Evolutionary conservation across 92 coral and sea anemone species (phyloP), one percentile per base, ranked within the genome.

Genomic region (Chrysogorgia sp.): DNA sequence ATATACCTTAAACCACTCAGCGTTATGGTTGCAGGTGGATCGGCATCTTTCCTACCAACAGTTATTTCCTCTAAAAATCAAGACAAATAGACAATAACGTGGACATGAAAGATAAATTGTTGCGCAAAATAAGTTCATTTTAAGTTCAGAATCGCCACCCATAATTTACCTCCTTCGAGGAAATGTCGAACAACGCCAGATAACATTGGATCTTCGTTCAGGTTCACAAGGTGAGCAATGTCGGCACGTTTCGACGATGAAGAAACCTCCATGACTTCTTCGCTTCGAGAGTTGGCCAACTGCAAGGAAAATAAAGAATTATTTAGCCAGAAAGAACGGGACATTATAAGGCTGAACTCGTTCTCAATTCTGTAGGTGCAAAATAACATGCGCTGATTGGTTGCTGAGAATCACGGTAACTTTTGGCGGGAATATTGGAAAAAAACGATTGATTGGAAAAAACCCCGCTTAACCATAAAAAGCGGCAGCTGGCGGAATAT

Each of bases 101-200:
- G n/a, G 15, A 32, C 1, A 45, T 48, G 9, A 6, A 17, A 34
- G 20, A 37, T 2, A 56, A 2, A 17, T 0, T 17, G 24, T 56
- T 1, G 20, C 15, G 64, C 3, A 22, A 58, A 14, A 3, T 58
- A 25, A 10, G 14, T 52, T 43, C 8, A 8, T 43, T 43, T 8
- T 43, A 22, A 10, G 26, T 58, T 17, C 8, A 58, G 26, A 3
- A 17, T 8, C 12, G 21, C 12, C 0, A 21, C 31, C 25, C 25
- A 23, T n/a, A 34, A 21, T 47, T 0, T 53, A 93, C 98, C 93
- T 84, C 84, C 85, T 48, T 93, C 98, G 26, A 93, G 77, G 84
- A 91, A 93, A 77, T 93, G 98, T 17, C 78, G 57, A 26, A 94
- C 85, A 22, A 94, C 98, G n/a, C 92, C 96, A 53, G 97, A 91